Evolutionary conservation across 2,888 invertebrate genomes (phyloP).

Genomic region (Mythimna ferrago): DNA sequence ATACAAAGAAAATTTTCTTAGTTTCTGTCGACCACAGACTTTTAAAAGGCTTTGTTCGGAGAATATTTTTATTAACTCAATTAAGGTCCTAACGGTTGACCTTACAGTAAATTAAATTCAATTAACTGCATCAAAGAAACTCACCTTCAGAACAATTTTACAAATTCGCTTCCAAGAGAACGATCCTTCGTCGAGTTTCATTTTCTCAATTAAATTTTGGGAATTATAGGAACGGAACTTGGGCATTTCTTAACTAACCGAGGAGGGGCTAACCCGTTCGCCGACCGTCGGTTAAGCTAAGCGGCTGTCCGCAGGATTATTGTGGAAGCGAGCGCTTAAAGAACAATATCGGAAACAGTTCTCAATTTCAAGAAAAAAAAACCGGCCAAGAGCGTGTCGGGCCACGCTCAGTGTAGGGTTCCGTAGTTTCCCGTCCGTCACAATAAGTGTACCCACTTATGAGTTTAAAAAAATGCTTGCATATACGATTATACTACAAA

Average conservation of each 20-base stretch:
- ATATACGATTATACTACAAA: too few species aligned
- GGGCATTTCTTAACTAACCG: constrained; percentile 66
- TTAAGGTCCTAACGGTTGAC: constrained; percentile 33
- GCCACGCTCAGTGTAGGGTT: too few species aligned
- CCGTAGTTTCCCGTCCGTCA: too few species aligned
- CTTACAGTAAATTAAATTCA: constrained; percentile 33
- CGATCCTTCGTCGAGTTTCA: constrained; percentile 56
- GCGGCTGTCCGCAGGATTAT: constrained; percentile 59
- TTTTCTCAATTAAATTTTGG: constrained; percentile 67
- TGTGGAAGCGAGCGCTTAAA: constrained; percentile 42
- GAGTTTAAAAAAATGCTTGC: too few species aligned
- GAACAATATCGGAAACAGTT: constrained; percentile 18
- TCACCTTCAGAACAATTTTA: constrained; percentile 58
- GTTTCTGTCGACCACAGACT: constrained; percentile 3
- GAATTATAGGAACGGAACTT: constrained; percentile 62
- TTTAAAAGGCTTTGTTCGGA: constrained; percentile 13
- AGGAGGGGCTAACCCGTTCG: constrained; percentile 53
- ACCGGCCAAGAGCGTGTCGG: too few species aligned
- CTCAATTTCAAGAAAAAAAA: constrained; percentile 10
- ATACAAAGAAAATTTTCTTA: neutral
- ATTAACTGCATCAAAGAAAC: constrained; percentile 53
- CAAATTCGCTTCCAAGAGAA: constrained; percentile 38
- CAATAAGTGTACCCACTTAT: too few species aligned
- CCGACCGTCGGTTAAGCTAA: constrained; percentile 33
- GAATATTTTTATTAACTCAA: constrained; percentile 28